Percentiles rank a stretch among this genome's conserved stretches.
phyloP scores from a whole-genome alignment of 92 coral and sea anemone genomes.

The Paragorgia papillata region DNA sequence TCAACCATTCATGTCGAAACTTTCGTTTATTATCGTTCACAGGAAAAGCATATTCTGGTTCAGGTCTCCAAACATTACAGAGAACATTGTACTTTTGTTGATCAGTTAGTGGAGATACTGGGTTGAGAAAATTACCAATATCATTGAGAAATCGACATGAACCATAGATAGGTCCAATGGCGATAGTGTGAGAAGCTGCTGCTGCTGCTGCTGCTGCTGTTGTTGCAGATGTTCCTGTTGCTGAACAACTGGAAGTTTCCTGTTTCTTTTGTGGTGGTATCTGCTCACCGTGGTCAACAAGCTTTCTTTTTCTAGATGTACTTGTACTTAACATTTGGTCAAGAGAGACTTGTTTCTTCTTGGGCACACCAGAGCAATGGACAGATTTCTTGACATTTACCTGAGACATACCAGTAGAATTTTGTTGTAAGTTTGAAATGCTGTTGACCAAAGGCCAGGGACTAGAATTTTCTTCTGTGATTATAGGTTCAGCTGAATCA shows the following conservation, averaged over 20 bases:
- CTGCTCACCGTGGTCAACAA: no score
- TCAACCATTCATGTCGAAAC: conserved; percentile 24
- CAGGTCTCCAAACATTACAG: conserved; percentile 36
- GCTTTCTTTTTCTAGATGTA: conserved; percentile 13
- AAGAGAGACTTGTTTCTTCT: conserved; percentile 2
- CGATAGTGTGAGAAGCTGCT: no score
- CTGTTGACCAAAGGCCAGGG: no score
- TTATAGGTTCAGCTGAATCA: no score
- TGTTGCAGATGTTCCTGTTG: background rate
- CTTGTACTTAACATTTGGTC: conserved; percentile 23
- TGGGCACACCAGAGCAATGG: no score
- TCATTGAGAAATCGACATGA: background rate
- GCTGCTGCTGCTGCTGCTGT: background rate
- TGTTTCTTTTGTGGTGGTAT: no score
- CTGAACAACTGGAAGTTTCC: no score
- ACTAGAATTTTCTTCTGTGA: no score
- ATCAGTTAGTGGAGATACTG: conserved; percentile 9
- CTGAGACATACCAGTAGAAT: no score
- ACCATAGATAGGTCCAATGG: no score
- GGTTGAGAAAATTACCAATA: conserved; percentile 22
- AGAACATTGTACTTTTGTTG: conserved; percentile 27
- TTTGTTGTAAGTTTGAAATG: no score
- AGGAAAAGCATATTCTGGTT: conserved; percentile 17
- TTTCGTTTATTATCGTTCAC: background rate
- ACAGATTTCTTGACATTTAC: no score